Evolutionary conservation across 35 echinoderm and acorn worm genomes (phyloP), one percentile per base, ranked within the genome.

Genomic region (Chiridota heheva): DNA sequence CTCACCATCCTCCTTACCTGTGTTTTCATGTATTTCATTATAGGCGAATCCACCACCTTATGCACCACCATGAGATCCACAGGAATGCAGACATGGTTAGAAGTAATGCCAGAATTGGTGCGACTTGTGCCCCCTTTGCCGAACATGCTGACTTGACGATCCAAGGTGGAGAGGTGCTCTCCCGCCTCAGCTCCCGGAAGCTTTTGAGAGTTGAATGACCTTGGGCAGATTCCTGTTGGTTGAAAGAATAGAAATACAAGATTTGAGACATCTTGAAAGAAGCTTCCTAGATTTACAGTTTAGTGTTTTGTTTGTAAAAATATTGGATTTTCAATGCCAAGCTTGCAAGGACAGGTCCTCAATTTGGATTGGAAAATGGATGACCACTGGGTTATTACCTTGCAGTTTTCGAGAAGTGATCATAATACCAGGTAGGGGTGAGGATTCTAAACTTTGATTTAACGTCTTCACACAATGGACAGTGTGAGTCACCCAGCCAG

Each of bases 141-240:
- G 39, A 97, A 91, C 88, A 97, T 87, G 66, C 84, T 97, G 73
- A 90, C 89, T 44, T 97, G 94, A 27, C 94, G 81, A 47, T 97
- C 94, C 46, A 97, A 37, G 7, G 89, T 91, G 25, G 94, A 97
- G 84, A 88, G 46, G 84, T 91, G 73, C 94, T 97, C 81, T 97
- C 94, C 18, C 94, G 69, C 35, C 88, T 40, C 40, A 87, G 70
- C 31, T 91, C 94, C 26, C 89, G 80, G 63, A 91, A 87, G 55
- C 94, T 93, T 34, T 86, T 86, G 12, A 88, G 71, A 8, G 90
- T 93, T 4, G 90, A 93, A 43, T 93, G 90, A 41, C 84, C 77
- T 60, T 82, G 67, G 37, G 70, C 71, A 17, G 81, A 80, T 58
- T 93, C 90, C 33, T 46, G 44, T 53, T 77, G 15, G 2, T 69